phyloP scores from a whole-genome alignment of 2,113 vertebrate species.

The Chelonoidis abingdonii region DNA sequence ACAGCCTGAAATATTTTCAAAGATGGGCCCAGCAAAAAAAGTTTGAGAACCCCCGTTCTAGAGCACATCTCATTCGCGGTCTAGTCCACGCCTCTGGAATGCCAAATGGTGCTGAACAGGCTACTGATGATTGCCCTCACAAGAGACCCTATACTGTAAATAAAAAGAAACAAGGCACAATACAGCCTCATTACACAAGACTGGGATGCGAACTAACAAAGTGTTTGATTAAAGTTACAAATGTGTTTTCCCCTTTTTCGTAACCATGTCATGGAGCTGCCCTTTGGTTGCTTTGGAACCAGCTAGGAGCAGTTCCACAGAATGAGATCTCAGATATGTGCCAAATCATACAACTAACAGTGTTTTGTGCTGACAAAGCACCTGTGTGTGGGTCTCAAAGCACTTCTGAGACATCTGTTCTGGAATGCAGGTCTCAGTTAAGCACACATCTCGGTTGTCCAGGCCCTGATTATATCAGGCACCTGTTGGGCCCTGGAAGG shows the following conservation, averaged over 20 bases:
- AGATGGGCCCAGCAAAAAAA: no score
- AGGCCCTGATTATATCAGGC: background rate
- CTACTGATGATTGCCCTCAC: background rate
- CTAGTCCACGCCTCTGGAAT: background rate
- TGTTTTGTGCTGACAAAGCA: background rate
- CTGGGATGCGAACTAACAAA: background rate
- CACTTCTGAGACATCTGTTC: background rate
- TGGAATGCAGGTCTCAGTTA: background rate
- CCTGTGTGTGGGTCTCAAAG: background rate
- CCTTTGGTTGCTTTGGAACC: accelerated
- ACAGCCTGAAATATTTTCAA: no score
- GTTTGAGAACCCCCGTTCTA: no score
- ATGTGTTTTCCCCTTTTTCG: background rate
- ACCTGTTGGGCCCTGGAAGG: background rate
- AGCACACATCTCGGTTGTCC: background rate
- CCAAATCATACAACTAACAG: accelerated
- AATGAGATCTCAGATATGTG: accelerated
- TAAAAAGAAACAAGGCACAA: background rate
- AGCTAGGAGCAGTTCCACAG: accelerated
- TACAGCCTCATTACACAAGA: accelerated
- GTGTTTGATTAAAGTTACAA: background rate
- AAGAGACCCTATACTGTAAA: background rate
- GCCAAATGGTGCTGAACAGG: background rate
- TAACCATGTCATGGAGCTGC: background rate
- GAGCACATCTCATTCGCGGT: background rate